Base-by-base conservation (phyloP, 2,797 vertebrate genomes). In the Oceanodroma leucorhoa region DNA sequence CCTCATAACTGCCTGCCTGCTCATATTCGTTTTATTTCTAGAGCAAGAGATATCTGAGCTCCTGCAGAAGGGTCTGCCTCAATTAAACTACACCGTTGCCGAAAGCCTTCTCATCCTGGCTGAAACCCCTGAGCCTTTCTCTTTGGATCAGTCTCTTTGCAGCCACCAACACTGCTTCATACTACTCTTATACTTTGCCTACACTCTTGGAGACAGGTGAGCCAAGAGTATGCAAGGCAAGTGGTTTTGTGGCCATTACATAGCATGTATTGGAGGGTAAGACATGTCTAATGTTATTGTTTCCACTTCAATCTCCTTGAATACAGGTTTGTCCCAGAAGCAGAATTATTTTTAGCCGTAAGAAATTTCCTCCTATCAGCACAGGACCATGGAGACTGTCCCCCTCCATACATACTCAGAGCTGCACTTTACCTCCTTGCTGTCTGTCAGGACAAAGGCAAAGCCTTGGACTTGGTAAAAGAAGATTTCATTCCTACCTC, bases 341-440 rank as follows among this genome's bases (percentile, higher is more conserved):
- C 97, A 70, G 97, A 98, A 6, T 97, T 99, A 85, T 99, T 98
- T 95, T 97, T 98, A 96, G 98, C 98, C 29, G 81, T 99, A 70
- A 95, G 98, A 92, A 96, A 96, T 95, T 96, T 99, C 94, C 95
- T 99, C 87, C 95, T 97, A 7, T 98, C 98, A 26, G 96, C 98
- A 48, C 98, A 98, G 91, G 98, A 98, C 78, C 97, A 97, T 79
- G 98, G 98, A 46, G 97, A 97, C 92, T 88, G 80, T 54, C 95
- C 94, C 14, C 98, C 99, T 70, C 87, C 92, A 41, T 95, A 77
- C 9, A 96, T 99, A 92, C 97, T 99, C 95, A 98, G 97, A 97
- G 98, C 99, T 85, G 98, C 98, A 86, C 89, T 99, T 96, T 99
- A 99, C 95, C 98, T 99, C 89, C 97, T 99, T 96, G 98, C 99